Evolutionary conservation across 2,888 invertebrate genomes (phyloP), one percentile per base, ranked within the genome.

Genomic region (Dryobota labecula): DNA sequence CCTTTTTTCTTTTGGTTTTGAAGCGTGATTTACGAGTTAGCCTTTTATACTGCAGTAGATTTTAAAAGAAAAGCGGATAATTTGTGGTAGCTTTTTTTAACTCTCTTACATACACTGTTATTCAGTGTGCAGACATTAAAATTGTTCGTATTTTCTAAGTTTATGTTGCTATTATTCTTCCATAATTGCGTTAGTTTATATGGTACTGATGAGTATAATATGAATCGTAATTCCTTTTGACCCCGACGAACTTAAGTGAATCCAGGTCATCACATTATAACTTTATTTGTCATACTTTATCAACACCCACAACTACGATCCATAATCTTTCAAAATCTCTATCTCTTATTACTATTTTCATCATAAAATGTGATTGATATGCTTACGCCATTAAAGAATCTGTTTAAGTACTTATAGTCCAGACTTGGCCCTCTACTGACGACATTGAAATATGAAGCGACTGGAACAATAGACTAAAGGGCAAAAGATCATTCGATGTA

Each of bases 1-100:
- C 78, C 61, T 71, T 76, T 82, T 78, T 82, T 78, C 43, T 69
- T 78, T 79, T 58, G 20, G 67, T 54, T 62, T 71, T 72, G n/a
- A 77, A 73, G 18, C 57, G 27, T 69, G 68, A 82, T 80, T 82
- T 78, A 82, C 41, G 82, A 49, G 53, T 41, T 60, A 30, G 63
- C 33, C 64, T 76, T 65, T 63, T 57, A 43, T 61, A 65, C 30
- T 62, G 66, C 38, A 27, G 30, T 62, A 58, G 43, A 65, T 61
- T 76, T 70, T 45, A 64, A 67, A 60, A 66, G 62, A 36, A 64
- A 54, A 38, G 38, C 24, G 49, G 13, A 49, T 24, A 27, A 58
- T 63, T 78, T 71, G 51, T 56, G 45, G 24, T 51, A 4, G 15
- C 13, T 45, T 36, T 36, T 36, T 57, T 58, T 47, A 41, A 51